Conservation (phyloP, 2,797 vertebrate species). For the Cygnus olor region DNA sequence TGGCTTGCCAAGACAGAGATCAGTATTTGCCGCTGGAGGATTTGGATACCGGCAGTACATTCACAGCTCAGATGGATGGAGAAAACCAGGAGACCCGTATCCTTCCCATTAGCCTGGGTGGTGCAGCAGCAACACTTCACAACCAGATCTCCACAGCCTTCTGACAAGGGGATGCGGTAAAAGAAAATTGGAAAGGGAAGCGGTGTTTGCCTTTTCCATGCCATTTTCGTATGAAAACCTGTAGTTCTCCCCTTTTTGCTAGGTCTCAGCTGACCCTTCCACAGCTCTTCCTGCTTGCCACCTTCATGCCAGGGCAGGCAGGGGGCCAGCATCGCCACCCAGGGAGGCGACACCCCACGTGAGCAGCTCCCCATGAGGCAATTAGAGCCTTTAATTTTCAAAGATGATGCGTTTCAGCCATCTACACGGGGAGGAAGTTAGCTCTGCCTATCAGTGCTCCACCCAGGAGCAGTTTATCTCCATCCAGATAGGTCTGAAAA, state of each 20-base stretch:
- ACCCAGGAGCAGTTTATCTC: constrained; percentile 19
- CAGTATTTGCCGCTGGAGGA: not conserved
- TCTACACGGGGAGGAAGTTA: not conserved
- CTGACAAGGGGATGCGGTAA: accelerated
- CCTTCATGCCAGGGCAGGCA: not conserved
- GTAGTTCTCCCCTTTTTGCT: not conserved
- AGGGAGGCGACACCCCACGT: accelerated
- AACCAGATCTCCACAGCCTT: accelerated
- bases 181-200: not conserved
- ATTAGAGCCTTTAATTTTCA: constrained; percentile 7
- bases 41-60: not conserved
- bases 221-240: not conserved
- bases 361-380: not conserved
- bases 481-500: constrained; percentile 4
- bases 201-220: not conserved
- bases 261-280: not conserved
- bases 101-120: not conserved
- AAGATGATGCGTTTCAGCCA: not conserved
- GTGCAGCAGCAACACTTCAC: not conserved
- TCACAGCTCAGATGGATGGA: not conserved
- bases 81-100: not conserved
- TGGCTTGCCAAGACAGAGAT: not conserved
- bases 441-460: not conserved
- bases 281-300: not conserved
- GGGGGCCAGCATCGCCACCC: not conserved